phyloP scores from a whole-genome alignment of 1,140 invertebrate genomes.

The Trichomalopsis sarcophagae region DNA sequence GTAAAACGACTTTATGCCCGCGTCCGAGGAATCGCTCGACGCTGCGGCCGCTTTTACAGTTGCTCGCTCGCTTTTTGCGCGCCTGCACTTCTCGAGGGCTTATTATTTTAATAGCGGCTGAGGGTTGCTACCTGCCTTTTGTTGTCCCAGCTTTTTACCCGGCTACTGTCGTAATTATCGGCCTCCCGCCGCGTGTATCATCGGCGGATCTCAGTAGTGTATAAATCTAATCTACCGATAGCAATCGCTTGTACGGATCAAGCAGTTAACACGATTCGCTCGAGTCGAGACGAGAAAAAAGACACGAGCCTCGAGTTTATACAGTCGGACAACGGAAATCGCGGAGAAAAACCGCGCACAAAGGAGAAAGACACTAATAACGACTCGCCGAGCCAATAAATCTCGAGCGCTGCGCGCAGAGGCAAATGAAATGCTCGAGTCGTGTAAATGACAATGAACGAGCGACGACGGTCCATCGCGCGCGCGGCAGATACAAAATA shows the following conservation, averaged over 20 bases:
- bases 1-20: conserved; percentile 38
- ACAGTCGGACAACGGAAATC: neutral
- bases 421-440: conserved; percentile 4
- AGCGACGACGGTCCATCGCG: conserved; percentile 16
- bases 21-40: conserved; percentile 4
- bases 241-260: neutral
- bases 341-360: neutral
- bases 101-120: conserved; percentile 48
- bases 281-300: neutral
- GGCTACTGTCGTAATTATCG: neutral
- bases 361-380: conserved; percentile 4
- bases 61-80: neutral
- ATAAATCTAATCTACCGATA: neutral
- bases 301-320: neutral
- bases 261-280: neutral
- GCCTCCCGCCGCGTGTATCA: neutral
- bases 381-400: neutral
- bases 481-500: conserved; percentile 39
- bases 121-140: conserved; percentile 1
- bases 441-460: conserved; percentile 28
- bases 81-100: neutral
- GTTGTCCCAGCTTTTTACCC: conserved; percentile 7
- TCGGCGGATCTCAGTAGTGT: neutral
- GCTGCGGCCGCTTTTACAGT: conserved; percentile 17
- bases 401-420: neutral